Conservation (phyloP, 2,888 invertebrate species). For the Tipula helvola region DNA sequence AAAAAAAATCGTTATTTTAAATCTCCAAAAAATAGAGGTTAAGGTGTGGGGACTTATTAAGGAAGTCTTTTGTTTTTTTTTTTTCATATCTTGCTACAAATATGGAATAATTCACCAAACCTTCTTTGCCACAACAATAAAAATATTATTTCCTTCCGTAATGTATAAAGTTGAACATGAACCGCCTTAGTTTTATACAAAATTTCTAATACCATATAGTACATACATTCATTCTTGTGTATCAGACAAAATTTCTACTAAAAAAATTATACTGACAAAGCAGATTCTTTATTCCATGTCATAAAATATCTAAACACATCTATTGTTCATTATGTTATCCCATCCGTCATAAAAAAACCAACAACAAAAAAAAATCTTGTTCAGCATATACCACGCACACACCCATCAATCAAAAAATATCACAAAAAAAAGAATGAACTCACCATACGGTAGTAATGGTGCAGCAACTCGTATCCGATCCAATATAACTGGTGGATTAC, state of each 20-base stretch:
- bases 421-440: conserved; percentile 17
- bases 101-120: neutral
- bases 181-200: neutral
- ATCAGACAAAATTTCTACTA: neutral
- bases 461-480: conserved; percentile 37
- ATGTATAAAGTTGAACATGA: neutral
- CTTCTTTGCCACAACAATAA: neutral
- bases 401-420: neutral
- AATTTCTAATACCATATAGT: neutral
- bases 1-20: neutral
- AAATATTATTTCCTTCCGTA: neutral
- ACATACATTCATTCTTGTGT: neutral
- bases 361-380: neutral
- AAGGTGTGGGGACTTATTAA: neutral
- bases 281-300: neutral
- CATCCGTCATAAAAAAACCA: neutral
- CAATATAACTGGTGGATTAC: conserved; percentile 59
- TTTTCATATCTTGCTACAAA: neutral
- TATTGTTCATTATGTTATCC: neutral
- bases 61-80: too few relatives aligned
- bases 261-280: neutral
- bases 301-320: neutral
- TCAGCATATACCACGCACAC: neutral
- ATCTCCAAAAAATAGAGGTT: neutral
- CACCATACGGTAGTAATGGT: conserved; percentile 36